Conservation (phyloP, 2,113 vertebrate genomes). For the Irena cyanogastra region DNA sequence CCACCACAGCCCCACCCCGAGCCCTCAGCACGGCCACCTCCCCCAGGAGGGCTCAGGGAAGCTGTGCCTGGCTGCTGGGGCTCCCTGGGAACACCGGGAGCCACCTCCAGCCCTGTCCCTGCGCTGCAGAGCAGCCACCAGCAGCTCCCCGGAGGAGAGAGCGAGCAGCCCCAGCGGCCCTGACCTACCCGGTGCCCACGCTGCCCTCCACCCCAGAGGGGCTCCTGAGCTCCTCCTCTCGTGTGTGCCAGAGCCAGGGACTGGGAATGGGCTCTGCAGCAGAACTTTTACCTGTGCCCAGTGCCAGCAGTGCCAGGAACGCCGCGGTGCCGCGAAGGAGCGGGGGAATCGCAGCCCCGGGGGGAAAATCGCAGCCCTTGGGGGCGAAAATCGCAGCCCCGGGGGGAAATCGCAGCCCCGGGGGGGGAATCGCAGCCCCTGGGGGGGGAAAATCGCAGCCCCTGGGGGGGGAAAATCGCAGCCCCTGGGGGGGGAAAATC, state of each 20-base stretch:
- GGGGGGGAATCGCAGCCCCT: no score
- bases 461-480: not conserved
- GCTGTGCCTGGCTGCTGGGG: not conserved
- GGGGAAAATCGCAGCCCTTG: not conserved
- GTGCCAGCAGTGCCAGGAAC: accelerated
- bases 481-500: not conserved
- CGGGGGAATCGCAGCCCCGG: no score
- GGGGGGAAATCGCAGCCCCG: not conserved
- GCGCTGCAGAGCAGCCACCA: accelerated
- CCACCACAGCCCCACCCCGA: not conserved
- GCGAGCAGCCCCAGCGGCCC: not conserved
- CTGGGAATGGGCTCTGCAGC: not conserved
- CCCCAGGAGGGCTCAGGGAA: not conserved
- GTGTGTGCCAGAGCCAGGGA: not conserved
- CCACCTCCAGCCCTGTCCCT: not conserved
- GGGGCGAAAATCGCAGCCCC: not conserved
- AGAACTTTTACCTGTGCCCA: not conserved
- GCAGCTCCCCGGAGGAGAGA: not conserved
- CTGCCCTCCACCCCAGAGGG: not conserved
- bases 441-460: not conserved
- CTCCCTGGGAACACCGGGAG: not conserved
- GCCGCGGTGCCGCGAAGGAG: not conserved
- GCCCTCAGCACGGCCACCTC: not conserved
- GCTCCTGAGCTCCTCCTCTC: not conserved
- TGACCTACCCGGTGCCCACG: not conserved